A percentile compares a stretch with the other conserved stretches of the same genome.
Evolutionary conservation across 1,140 invertebrate species (phyloP).

Genomic region (Lethrus apterus): DNA sequence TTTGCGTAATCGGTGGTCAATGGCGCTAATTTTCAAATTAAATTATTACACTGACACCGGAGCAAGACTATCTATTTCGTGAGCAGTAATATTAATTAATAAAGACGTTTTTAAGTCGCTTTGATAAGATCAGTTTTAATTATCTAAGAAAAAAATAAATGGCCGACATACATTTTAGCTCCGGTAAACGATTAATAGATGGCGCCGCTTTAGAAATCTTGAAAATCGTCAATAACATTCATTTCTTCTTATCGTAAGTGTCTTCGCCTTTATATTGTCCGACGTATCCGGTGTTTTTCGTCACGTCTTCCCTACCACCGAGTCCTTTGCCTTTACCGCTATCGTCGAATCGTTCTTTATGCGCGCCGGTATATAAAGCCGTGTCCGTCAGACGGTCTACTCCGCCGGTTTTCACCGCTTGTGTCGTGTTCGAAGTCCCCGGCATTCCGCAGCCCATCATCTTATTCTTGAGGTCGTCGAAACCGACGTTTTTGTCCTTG

Average conservation of each 20-base stretch:
- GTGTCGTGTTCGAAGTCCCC: conserved; percentile 47
- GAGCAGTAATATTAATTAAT: neutral
- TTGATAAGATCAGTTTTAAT: neutral
- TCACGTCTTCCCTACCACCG: conserved; percentile 67
- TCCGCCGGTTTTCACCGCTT: conserved; percentile 60
- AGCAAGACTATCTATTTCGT: neutral
- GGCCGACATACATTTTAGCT: no score
- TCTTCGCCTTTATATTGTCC: conserved; percentile 77
- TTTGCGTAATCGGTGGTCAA: no score
- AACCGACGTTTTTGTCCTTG: conserved; percentile 69
- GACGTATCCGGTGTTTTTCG: conserved; percentile 72
- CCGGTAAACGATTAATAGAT: no score
- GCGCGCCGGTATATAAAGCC: conserved; percentile 79
- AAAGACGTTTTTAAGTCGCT: neutral
- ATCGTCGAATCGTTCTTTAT: conserved; percentile 77
- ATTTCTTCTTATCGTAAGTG: conserved; percentile 54
- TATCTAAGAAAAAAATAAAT: neutral
- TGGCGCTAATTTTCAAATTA: no score
- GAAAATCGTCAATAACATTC: no score
- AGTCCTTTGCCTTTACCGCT: conserved; percentile 78
- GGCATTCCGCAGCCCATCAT: conserved; percentile 69
- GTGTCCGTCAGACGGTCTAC: conserved; percentile 80
- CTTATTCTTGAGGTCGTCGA: conserved; percentile 68
- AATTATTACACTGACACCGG: no score
- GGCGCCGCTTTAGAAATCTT: no score